phyloP scores from a whole-genome alignment of 2,888 invertebrate species.

The Dynastes maya region DNA sequence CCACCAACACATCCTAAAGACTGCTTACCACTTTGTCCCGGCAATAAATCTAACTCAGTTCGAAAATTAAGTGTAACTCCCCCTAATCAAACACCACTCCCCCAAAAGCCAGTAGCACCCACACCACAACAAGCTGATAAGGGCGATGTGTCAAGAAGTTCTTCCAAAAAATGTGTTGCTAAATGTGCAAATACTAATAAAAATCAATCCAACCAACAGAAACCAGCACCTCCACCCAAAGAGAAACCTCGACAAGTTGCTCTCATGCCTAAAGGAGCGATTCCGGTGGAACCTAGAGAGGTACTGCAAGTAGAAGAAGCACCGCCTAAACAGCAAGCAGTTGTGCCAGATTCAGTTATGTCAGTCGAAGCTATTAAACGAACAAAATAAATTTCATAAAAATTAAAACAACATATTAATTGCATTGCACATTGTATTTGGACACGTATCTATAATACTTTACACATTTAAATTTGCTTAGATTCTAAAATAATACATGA shows the following conservation, averaged over 20 bases:
- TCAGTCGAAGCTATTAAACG: conserved; percentile 41
- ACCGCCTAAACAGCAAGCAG: background rate
- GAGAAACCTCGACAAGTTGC: conserved; percentile 38
- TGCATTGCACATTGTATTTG: conserved; percentile 57
- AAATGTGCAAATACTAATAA: conserved; percentile 22
- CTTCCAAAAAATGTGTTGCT: conserved; percentile 23
- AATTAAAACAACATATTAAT: conserved; percentile 44
- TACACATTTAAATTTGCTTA: conserved; percentile 56
- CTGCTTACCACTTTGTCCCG: conserved; percentile 27
- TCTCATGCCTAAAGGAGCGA: conserved; percentile 49
- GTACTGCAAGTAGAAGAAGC: conserved; percentile 28
- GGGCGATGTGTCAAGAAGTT: conserved; percentile 6
- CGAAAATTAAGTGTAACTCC: conserved; percentile 13
- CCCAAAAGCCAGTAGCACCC: background rate
- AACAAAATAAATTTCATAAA: conserved; percentile 1
- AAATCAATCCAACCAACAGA: conserved; percentile 6
- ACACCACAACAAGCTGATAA: background rate
- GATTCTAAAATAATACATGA: conserved; percentile 63
- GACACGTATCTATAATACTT: conserved; percentile 50
- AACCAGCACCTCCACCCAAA: conserved; percentile 1
- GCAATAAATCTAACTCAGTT: conserved; percentile 6
- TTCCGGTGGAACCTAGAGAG: conserved; percentile 27
- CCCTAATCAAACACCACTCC: background rate
- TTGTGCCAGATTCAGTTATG: conserved; percentile 28
- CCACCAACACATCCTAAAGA: background rate